Evolutionary conservation across 2,888 invertebrate species (phyloP), one percentile per base, ranked within the genome.

Genomic region (Drosophila sordidula): DNA sequence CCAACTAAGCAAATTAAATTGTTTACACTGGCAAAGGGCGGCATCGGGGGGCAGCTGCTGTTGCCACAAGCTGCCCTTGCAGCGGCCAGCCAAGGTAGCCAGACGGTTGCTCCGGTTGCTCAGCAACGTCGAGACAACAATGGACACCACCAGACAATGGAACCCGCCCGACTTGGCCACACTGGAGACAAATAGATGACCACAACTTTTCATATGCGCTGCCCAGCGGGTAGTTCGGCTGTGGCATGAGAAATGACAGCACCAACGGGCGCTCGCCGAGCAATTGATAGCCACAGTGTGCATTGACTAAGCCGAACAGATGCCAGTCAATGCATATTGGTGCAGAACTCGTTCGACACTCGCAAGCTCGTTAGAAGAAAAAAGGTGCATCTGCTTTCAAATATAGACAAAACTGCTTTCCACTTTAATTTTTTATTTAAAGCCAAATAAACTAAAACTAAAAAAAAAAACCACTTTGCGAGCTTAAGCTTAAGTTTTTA

Each of bases 1-100:
- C 88, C 86, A 86, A 87, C 88, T 87, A 85, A 85, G 84, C 84
- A 87, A 85, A 87, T 87, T 87, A 85, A 85, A 87, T 85, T 85
- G 84, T 85, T 86, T 87, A 79, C 88, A 84, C 67, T 79, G 86
- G 56, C 69, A 54, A 70, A 71, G 63, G 62, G 68, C 51, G 22
- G 34, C 32, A n/a, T 18, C 45, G n/a, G n/a, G 51, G 46, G 32
- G 39, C 51, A 56, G 45, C 47, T 49, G 64, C 29, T 51, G 38
- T 34, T 16, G 50, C 49, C 62, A 51, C 65, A 61, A 67, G 45
- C 34, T 11, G 11, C 12, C 34, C 78, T 32, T 32, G 14, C 16
- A 29, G 12, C 55, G 26, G n/a, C 38, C 46, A 58, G 46, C 32
- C 38, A 65, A 85, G 86, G 83, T 85, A 51, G 70, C 56, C 45